Evolutionary conservation across 2,797 vertebrate genomes (phyloP).

Genomic region (Sciurus vulgaris): DNA sequence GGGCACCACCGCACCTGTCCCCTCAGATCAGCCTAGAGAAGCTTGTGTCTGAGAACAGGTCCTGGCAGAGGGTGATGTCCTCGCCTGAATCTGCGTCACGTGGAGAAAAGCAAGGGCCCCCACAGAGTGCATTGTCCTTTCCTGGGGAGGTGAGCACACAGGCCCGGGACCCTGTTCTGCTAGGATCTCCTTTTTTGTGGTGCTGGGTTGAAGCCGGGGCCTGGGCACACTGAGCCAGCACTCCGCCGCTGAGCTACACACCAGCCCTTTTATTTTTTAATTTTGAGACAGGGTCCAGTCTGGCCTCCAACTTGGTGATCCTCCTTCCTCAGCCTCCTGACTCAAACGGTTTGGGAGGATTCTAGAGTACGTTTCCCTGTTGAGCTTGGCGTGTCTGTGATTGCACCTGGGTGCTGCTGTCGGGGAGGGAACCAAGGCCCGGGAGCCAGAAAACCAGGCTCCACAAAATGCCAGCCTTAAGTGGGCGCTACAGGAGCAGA

Average conservation of each 20-base stretch:
- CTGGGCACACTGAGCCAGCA: too few relatives aligned
- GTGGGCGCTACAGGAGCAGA: background rate
- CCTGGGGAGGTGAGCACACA: too few relatives aligned
- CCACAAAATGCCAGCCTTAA: background rate
- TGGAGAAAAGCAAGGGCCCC: background rate
- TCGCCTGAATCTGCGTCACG: background rate
- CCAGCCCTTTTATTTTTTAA: too few relatives aligned
- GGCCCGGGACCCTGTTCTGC: too few relatives aligned
- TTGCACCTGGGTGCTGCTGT: background rate
- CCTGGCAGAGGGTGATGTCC: background rate
- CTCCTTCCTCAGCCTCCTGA: background rate
- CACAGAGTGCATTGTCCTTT: accelerated
- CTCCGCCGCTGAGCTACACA: too few relatives aligned
- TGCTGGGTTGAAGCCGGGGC: too few relatives aligned
- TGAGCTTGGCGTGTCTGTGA: background rate
- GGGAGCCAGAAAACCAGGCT: background rate
- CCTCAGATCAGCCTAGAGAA: background rate
- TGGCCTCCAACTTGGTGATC: background rate
- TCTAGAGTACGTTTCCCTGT: background rate
- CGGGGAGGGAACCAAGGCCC: background rate
- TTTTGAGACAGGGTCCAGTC: too few relatives aligned
- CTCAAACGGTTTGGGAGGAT: background rate
- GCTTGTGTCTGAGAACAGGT: background rate
- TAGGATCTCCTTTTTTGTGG: too few relatives aligned
- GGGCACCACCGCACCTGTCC: too few relatives aligned